Conservation (phyloP, 2,113 vertebrate genomes). For the Tonatia bakeri region DNA sequence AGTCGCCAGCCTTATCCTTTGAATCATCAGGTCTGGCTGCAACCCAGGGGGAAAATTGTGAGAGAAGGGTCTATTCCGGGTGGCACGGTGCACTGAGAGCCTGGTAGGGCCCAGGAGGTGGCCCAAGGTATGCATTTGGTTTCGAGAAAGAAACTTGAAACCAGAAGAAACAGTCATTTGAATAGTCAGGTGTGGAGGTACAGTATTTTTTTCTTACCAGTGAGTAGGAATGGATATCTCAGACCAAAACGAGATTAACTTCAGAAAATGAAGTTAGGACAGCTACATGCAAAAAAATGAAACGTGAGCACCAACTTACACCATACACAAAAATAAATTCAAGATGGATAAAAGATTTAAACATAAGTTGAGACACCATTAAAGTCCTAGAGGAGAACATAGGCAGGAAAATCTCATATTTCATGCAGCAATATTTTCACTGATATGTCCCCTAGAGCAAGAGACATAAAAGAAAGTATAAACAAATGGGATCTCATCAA, state of each 20-base stretch:
- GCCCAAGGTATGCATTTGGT: background rate
- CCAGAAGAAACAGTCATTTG: background rate
- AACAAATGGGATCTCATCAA: too few species aligned
- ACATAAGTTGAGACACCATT: too few species aligned
- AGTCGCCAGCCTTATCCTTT: background rate
- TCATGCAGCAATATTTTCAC: too few species aligned
- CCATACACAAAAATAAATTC: too few species aligned
- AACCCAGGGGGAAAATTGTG: constrained; percentile 43
- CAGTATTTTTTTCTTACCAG: background rate
- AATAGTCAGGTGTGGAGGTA: background rate
- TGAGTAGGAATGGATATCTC: background rate
- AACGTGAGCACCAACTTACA: too few species aligned
- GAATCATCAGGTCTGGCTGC: background rate
- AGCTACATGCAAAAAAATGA: too few species aligned
- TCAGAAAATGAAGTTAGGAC: background rate
- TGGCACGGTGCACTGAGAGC: background rate
- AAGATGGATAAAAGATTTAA: too few species aligned
- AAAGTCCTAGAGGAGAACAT: too few species aligned
- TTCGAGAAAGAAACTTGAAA: constrained; percentile 48
- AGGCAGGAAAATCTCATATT: too few species aligned
- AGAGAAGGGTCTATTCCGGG: background rate
- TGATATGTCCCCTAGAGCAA: too few species aligned
- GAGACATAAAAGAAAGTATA: too few species aligned
- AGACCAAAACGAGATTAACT: background rate
- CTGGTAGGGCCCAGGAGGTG: background rate